A percentile compares a stretch with the other conserved stretches of the same genome.
Evolutionary conservation across 2,888 invertebrate species (phyloP).

Genomic region (Torymus aiolomorphi): DNA sequence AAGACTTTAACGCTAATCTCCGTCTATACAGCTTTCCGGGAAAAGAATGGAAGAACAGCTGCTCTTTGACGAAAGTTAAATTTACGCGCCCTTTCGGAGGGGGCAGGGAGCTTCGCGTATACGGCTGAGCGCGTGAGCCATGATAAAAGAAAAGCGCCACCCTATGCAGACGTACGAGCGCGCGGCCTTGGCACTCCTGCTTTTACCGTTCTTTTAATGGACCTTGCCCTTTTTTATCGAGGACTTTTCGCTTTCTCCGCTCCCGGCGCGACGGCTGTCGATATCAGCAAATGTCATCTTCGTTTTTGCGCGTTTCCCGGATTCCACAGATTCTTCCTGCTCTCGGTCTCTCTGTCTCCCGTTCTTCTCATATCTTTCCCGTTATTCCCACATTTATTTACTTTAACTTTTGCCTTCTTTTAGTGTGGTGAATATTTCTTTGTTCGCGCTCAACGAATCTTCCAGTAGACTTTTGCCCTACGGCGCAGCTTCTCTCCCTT

Average conservation of each 20-base stretch:
- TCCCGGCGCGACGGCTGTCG: neutral
- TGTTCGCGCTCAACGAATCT: no score
- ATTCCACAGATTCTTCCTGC: slow-evolving; percentile 7
- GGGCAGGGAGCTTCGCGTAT: no score
- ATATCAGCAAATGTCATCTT: slow-evolving; percentile 30
- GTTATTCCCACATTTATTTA: no score
- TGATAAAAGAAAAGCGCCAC: neutral
- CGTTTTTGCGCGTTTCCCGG: slow-evolving; percentile 8
- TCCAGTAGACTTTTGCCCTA: no score
- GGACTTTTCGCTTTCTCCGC: neutral
- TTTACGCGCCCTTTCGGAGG: neutral
- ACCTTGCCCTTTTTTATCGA: slow-evolving; percentile 4
- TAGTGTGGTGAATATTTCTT: no score
- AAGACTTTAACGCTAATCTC: no score
- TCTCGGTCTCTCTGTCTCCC: no score
- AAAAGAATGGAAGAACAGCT: neutral
- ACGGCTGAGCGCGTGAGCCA: neutral
- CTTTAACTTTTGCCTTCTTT: no score
- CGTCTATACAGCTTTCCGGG: neutral
- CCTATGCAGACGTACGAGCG: no score
- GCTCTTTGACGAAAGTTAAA: neutral
- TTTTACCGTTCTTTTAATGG: slow-evolving; percentile 24
- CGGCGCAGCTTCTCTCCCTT: no score
- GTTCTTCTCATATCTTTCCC: no score
- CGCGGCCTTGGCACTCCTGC: slow-evolving; percentile 17